These are phyloP conservation scores for Numenius phaeopus DNA, from an alignment of 2,797 vertebrate genomes.

Conservation along the genomic window DNA sequence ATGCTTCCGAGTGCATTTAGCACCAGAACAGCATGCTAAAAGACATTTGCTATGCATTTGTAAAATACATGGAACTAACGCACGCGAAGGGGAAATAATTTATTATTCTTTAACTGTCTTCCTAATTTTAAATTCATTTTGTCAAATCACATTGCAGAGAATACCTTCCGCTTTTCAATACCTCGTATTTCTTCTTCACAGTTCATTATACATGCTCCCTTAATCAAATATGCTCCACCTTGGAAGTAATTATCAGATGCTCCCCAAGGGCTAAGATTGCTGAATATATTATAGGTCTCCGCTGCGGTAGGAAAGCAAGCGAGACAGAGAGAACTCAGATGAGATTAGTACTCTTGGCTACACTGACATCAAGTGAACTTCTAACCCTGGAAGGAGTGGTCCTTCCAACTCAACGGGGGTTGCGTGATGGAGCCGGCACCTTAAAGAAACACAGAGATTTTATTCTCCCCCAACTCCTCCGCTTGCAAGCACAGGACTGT, in stretches of 20 bases:
- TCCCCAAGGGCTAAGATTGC: constrained; percentile 64
- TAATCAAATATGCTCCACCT: constrained; percentile 79
- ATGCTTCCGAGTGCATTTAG: neutral
- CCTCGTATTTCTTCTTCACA: constrained; percentile 70
- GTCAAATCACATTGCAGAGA: constrained; percentile 46
- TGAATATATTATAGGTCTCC: constrained; percentile 63
- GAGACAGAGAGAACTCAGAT: neutral
- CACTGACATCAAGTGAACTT: neutral
- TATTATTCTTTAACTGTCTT: constrained; percentile 52
- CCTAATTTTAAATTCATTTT: constrained; percentile 59
- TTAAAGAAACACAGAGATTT: neutral
- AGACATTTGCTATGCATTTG: neutral
- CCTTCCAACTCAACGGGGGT: neutral
- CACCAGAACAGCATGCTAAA: neutral
- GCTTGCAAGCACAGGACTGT: neutral
- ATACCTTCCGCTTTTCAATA: constrained; percentile 44
- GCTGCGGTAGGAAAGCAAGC: neutral
- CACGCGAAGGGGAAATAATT: neutral
- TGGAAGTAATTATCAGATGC: constrained; percentile 75
- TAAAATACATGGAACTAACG: constrained; percentile 29
- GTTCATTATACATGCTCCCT: constrained; percentile 74
- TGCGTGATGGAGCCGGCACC: neutral
- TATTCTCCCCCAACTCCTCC: neutral
- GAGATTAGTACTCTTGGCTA: constrained; percentile 22
- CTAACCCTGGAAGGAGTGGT: neutral